Evolutionary conservation across 2,113 vertebrate genomes (phyloP).

Genomic region (Varanus komodoensis): DNA sequence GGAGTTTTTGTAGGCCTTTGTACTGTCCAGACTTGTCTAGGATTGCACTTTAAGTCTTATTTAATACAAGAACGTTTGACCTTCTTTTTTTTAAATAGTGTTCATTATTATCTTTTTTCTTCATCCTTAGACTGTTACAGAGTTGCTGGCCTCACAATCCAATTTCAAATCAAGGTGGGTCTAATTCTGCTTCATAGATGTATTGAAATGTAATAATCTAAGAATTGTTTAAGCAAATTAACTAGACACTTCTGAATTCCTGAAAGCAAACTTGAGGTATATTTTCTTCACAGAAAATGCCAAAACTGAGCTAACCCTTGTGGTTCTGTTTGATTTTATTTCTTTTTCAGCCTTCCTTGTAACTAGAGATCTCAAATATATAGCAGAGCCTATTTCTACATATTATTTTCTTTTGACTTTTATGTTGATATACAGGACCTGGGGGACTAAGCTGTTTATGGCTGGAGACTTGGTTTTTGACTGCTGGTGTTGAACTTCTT

Average conservation of each 20-base stretch:
- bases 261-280: neutral
- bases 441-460: neutral
- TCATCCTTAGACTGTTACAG: constrained; percentile 80
- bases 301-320: neutral
- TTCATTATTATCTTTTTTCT: neutral
- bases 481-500: neutral
- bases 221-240: neutral
- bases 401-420: neutral
- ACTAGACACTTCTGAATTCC: neutral
- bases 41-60: neutral
- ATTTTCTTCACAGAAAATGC: neutral
- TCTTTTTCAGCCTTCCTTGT: neutral
- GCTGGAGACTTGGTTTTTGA: neutral
- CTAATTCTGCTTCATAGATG: neutral
- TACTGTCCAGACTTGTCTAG: too few species aligned
- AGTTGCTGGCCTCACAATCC: constrained; percentile 59
- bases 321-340: neutral
- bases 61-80: neutral
- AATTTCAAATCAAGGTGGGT: constrained; percentile 71
- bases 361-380: neutral
- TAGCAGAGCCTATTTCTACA: neutral
- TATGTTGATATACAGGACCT: neutral
- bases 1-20: too few species aligned
- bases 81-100: neutral
- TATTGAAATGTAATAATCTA: neutral